Evolutionary conservation across 1,140 invertebrate genomes (phyloP).

Genomic region (Drosophila rhopaloa): DNA sequence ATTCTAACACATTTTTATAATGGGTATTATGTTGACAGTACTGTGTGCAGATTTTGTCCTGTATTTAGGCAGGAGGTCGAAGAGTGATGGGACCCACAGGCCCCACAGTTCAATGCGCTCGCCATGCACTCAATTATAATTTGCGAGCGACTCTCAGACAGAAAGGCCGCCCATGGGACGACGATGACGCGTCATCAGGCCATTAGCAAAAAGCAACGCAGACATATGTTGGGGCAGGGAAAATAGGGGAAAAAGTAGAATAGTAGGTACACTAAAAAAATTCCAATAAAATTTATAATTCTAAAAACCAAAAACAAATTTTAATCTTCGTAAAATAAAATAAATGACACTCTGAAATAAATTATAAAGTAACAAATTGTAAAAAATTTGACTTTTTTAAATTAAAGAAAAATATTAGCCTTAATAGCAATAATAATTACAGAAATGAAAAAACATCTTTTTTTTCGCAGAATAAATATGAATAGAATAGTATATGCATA

Average conservation of each 20-base stretch:
- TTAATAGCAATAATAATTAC: too few species aligned
- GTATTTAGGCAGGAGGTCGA: not conserved
- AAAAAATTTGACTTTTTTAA: too few species aligned
- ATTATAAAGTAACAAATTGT: too few species aligned
- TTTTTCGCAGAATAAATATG: not conserved
- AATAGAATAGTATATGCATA: too few species aligned
- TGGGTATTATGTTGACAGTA: not conserved
- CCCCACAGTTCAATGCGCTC: constrained; percentile 71
- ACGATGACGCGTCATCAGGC: constrained; percentile 46
- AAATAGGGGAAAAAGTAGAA: constrained; percentile 1
- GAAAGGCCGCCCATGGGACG: constrained; percentile 43
- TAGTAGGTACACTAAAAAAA: not conserved
- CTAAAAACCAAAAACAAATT: too few species aligned
- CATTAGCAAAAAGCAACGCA: constrained; percentile 66
- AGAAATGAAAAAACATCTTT: too few species aligned
- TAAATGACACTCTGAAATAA: too few species aligned
- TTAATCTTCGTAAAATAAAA: too few species aligned
- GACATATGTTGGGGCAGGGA: constrained; percentile 3
- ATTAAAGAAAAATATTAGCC: too few species aligned
- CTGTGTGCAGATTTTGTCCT: not conserved
- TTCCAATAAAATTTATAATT: too few species aligned
- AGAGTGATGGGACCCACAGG: not conserved
- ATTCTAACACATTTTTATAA: not conserved
- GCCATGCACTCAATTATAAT: constrained; percentile 78
- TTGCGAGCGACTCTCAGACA: constrained; percentile 59